These are phyloP conservation scores for Diplazon laetatorius DNA, from an alignment of 2,888 invertebrate species.

Conservation along the genomic window DNA sequence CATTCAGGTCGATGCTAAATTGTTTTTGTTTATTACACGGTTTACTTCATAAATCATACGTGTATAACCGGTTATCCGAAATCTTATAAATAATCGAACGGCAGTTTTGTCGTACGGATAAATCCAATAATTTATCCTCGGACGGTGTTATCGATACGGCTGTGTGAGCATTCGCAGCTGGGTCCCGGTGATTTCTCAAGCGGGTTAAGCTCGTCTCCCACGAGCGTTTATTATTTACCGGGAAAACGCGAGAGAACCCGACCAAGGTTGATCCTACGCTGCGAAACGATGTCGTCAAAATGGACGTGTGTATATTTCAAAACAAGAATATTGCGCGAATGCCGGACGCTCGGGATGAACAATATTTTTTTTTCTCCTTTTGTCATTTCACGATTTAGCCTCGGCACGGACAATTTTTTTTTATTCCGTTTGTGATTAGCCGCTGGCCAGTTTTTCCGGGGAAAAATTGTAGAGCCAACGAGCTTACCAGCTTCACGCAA, in stretches of 20 bases:
- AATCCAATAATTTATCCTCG: slow-evolving; percentile 50
- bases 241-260: slow-evolving; percentile 5
- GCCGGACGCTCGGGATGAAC: not conserved
- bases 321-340: not conserved
- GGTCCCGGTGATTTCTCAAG: slow-evolving; percentile 59
- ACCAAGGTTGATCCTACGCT: slow-evolving; percentile 7
- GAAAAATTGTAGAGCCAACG: too few species aligned
- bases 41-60: slow-evolving; percentile 3
- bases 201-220: slow-evolving; percentile 6
- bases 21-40: not conserved
- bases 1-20: not conserved
- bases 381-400: not conserved
- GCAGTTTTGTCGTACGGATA: slow-evolving; percentile 41
- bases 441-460: not conserved
- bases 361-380: too few species aligned
- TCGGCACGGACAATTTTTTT: not conserved
- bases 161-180: slow-evolving; percentile 52
- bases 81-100: slow-evolving; percentile 58
- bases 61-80: slow-evolving; percentile 35
- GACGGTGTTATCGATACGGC: slow-evolving; percentile 52
- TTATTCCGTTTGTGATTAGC: not conserved
- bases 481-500: too few species aligned
- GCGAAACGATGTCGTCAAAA: slow-evolving; percentile 2
- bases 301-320: not conserved
- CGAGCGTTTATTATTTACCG: slow-evolving; percentile 43